Conservation (phyloP, 1,140 invertebrate species). For the Aphelenchoides fujianensis region DNA sequence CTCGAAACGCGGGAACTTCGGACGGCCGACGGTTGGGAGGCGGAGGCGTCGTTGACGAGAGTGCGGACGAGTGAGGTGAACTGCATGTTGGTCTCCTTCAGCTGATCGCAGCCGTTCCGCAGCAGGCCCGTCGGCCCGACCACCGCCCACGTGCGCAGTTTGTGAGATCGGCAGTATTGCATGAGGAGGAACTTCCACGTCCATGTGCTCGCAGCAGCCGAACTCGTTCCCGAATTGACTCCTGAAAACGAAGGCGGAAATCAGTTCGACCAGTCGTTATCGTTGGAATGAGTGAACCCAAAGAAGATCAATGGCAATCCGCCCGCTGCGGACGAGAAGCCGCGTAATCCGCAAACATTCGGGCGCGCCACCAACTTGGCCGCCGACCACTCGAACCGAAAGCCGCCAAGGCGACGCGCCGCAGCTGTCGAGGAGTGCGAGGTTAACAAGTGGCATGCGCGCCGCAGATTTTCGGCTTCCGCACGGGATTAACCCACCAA, state of each 20-base stretch:
- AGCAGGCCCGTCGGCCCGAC: slow-evolving; percentile 48
- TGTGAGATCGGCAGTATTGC: slow-evolving; percentile 55
- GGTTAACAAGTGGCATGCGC: not conserved
- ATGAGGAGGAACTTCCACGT: slow-evolving; percentile 59
- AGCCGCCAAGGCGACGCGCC: not conserved
- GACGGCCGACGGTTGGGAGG: not conserved
- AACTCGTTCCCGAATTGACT: slow-evolving; percentile 52
- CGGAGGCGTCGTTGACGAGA: slow-evolving; percentile 14
- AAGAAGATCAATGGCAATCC: too few relatives aligned
- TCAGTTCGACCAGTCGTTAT: too few relatives aligned
- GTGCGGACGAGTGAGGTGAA: slow-evolving; percentile 25
- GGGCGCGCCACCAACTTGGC: not conserved
- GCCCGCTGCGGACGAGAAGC: not conserved
- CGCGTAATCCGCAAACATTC: not conserved
- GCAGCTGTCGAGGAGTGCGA: not conserved
- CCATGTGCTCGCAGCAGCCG: slow-evolving; percentile 59
- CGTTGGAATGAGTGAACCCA: too few relatives aligned
- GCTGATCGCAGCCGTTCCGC: slow-evolving; percentile 13
- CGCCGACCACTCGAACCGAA: not conserved
- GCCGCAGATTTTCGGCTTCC: too few relatives aligned
- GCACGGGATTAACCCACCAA: too few relatives aligned
- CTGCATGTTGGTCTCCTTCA: slow-evolving; percentile 31
- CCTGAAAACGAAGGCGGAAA: too few relatives aligned
- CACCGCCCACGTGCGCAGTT: slow-evolving; percentile 57
- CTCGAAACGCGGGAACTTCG: slow-evolving; percentile 23